Conservation (phyloP, 2,888 invertebrate genomes). For the Polietes domitor region DNA sequence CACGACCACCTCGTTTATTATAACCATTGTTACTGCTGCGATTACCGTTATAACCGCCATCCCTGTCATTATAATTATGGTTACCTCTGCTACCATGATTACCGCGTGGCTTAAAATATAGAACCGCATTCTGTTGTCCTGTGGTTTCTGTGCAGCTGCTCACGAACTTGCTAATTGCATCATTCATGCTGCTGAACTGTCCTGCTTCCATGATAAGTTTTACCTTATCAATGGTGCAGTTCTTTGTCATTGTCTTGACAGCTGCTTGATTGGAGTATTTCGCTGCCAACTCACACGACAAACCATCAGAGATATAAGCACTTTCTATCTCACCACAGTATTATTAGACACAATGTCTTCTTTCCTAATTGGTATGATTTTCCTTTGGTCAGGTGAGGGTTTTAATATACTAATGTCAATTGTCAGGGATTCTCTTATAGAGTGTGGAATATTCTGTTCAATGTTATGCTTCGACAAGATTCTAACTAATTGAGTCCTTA, state of each 20-base stretch:
- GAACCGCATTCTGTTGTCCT: background rate
- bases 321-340: constrained; percentile 20
- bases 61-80: background rate
- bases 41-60: background rate
- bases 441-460: background rate
- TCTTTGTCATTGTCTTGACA: constrained; percentile 53
- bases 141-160: constrained; percentile 34
- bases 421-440: background rate
- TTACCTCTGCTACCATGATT: background rate
- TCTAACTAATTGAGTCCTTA: background rate
- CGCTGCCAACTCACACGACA: constrained; percentile 30
- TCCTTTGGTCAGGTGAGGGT: too few species aligned
- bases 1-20: background rate
- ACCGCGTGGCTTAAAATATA: background rate
- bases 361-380: too few species aligned
- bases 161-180: constrained; percentile 46
- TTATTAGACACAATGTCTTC: too few species aligned
- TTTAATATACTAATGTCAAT: too few species aligned
- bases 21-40: background rate
- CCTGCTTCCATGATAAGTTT: constrained; percentile 60
- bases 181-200: constrained; percentile 52
- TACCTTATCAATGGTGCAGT: constrained; percentile 43
- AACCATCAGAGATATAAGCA: constrained; percentile 50
- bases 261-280: constrained; percentile 54
- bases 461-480: background rate